A percentile compares a stretch with the other conserved stretches of the same genome.
phyloP scores from a whole-genome alignment of 2,888 invertebrate species.

The Pseudolycoriella hygida region DNA sequence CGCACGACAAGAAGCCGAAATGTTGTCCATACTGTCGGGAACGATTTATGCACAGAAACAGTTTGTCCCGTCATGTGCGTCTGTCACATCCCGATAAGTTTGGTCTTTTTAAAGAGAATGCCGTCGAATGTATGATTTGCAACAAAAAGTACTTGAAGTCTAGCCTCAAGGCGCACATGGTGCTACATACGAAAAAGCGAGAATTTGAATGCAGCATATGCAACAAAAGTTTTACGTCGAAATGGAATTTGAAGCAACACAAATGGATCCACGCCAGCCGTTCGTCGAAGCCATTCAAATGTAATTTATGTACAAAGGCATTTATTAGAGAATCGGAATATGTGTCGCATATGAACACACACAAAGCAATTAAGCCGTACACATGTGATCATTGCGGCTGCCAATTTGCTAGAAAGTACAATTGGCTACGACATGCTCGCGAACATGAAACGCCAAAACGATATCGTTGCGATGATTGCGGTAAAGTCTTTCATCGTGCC shows the following conservation, averaged over 20 bases:
- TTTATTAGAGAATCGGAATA: slow-evolving; percentile 68
- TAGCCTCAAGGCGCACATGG: slow-evolving; percentile 63
- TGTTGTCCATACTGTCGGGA: slow-evolving; percentile 72
- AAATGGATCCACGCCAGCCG: slow-evolving; percentile 77
- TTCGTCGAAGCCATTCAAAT: slow-evolving; percentile 70
- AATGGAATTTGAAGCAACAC: slow-evolving; percentile 79
- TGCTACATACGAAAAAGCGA: slow-evolving; percentile 51
- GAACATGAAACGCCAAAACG: slow-evolving; percentile 70
- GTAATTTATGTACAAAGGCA: slow-evolving; percentile 65
- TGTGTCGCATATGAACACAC: slow-evolving; percentile 70
- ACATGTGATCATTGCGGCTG: slow-evolving; percentile 83
- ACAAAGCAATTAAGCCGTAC: slow-evolving; percentile 62
- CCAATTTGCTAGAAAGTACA: slow-evolving; percentile 74
- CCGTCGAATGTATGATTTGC: slow-evolving; percentile 59
- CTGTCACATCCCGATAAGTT: slow-evolving; percentile 62
- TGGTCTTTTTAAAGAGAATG: slow-evolving; percentile 40
- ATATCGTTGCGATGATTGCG: slow-evolving; percentile 57
- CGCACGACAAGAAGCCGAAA: slow-evolving; percentile 65
- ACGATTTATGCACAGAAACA: slow-evolving; percentile 69
- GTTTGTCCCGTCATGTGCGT: slow-evolving; percentile 67
- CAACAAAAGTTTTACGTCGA: slow-evolving; percentile 71
- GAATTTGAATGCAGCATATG: slow-evolving; percentile 64
- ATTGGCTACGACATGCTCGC: slow-evolving; percentile 67
- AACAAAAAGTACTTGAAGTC: slow-evolving; percentile 59
- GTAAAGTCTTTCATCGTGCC: slow-evolving; percentile 69